These are phyloP conservation scores for Agriopis aurantiaria DNA, from an alignment of 2,888 invertebrate species.

Conservation along the genomic window DNA sequence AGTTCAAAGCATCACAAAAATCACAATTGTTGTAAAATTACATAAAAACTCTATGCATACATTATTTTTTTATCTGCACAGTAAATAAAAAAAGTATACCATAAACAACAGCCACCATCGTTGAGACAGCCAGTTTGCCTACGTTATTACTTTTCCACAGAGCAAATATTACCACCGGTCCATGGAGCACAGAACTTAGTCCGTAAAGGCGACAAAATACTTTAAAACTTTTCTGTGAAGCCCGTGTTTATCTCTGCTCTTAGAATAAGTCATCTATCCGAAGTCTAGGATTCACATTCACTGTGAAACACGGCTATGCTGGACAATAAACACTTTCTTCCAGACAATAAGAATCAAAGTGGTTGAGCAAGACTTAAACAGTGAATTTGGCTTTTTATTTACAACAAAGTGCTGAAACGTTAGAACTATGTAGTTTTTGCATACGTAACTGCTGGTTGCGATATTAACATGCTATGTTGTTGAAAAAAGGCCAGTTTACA, in stretches of 20 bases:
- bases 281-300: constrained; percentile 32
- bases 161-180: constrained; percentile 39
- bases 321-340: constrained; percentile 14
- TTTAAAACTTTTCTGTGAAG: constrained; percentile 38
- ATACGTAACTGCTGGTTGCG: neutral
- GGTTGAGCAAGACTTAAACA: neutral
- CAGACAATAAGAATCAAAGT: constrained; percentile 9
- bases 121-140: neutral
- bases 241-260: constrained; percentile 42
- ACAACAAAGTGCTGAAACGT: constrained; percentile 13
- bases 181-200: constrained; percentile 32
- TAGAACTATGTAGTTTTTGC: constrained; percentile 21
- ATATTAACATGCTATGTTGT: constrained; percentile 12
- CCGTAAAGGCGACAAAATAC: constrained; percentile 45
- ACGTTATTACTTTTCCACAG: constrained; percentile 34
- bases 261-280: constrained; percentile 45
- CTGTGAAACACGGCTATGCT: constrained; percentile 13
- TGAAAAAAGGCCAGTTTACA: neutral
- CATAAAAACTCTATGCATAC: no score
- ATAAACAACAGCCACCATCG: no score
- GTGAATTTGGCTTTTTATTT: constrained; percentile 20
- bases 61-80: no score
- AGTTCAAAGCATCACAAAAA: no score
- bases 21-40: no score
- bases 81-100: no score